Evolutionary conservation across 2,113 vertebrate genomes (phyloP).

Genomic region (Nestor notabilis): DNA sequence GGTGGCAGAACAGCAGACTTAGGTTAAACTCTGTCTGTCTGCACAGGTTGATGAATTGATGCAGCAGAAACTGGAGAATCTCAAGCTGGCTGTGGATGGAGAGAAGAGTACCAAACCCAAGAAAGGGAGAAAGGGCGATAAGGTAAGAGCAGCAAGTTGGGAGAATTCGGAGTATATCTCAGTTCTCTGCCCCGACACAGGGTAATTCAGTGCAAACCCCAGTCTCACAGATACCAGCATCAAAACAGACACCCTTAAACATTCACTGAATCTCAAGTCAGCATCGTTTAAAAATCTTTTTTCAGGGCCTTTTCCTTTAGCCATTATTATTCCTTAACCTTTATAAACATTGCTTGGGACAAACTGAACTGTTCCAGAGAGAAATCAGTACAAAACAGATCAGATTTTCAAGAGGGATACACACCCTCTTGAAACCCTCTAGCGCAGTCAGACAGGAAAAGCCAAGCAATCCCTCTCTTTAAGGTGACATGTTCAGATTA

Average conservation of each 20-base stretch:
- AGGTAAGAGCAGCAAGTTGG: not conserved
- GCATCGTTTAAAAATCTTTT: not conserved
- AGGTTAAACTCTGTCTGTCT: not conserved
- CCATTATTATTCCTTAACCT: not conserved
- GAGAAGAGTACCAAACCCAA: conserved; percentile 56
- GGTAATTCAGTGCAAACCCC: not conserved
- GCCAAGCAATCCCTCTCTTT: not conserved
- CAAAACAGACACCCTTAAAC: not conserved
- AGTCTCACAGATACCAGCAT: not conserved
- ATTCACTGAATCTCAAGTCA: not conserved
- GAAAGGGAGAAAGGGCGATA: conserved; percentile 56
- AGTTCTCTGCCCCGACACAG: not conserved
- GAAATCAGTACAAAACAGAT: not conserved
- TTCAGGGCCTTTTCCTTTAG: not conserved
- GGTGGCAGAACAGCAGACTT: not conserved
- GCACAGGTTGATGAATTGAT: conserved; percentile 85
- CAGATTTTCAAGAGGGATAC: not conserved
- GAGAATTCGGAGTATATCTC: no score
- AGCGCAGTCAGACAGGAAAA: not conserved
- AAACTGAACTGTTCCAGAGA: not conserved
- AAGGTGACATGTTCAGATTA: not conserved
- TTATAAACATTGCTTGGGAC: not conserved
- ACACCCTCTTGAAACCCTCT: not conserved
- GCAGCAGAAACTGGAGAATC: conserved; percentile 79
- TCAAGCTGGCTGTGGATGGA: conserved; percentile 79